Base-by-base conservation (phyloP, 2,797 vertebrate genomes). In the Xiphorhynchus erythropygius region DNA sequence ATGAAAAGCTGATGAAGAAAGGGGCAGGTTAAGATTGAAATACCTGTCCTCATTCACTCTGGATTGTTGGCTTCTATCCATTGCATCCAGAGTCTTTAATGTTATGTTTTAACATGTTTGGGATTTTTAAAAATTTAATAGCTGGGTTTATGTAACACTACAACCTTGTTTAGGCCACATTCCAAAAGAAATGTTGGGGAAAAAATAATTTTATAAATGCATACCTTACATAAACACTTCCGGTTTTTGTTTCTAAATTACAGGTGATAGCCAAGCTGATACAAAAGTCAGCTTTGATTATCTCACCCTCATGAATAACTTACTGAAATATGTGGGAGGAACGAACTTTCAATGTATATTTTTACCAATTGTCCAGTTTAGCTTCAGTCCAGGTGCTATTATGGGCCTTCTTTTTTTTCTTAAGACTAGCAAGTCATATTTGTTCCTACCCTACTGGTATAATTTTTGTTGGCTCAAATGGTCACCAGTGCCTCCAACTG, bases 41-140 rank as follows among this genome's bases (percentile, higher is more conserved):
- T 97, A 84, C 83, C 50, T 94, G 93, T 94, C 93, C 80, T 94
- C 60, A 33, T 94, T 96, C 85, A 91, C 60, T 95, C 65, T 70
- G 65, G 84, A 77, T 89, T 79, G 53, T 74, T 96, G 91, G 86
- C 91, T 86, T 91, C 87, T 87, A 80, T 95, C 91, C 85, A 73
- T 88, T 82, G 37, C 89, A 84, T n/a, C 59, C 80, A 94, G 68
- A 89, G 77, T 95, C 91, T 94, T 95, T 94, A 90, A 90, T 87
- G 96, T 94, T 90, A 59, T 71, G 95, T 95, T 90, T 91, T 89
- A 84, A 95, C 91, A 95, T 55, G 93, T 93, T 94, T 59, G n/a
- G 25, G 35, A 59, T 84, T 86, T 89, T 56, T 0, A 30, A 71
- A 28, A 87, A 93, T 86, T 82, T 77, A 84, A 76, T 94, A 76